phyloP scores from a whole-genome alignment of 2,797 vertebrate genomes.

The Decapterus maruadsi region DNA sequence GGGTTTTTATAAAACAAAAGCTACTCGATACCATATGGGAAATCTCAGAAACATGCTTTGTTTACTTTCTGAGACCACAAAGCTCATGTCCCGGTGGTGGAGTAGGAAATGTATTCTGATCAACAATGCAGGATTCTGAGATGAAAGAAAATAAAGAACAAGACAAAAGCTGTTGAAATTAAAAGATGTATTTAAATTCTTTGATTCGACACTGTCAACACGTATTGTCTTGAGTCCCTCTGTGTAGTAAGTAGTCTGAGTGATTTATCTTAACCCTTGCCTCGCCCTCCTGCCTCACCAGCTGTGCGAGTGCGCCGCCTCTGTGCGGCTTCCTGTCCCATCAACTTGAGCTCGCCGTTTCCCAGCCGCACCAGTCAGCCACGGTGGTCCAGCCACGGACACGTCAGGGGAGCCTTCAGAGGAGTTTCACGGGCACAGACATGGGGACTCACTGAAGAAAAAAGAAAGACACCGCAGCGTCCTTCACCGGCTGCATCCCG shows the following conservation, averaged over 20 bases:
- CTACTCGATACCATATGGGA: no score
- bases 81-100: no score
- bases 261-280: neutral
- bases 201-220: neutral
- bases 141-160: no score
- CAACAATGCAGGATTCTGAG: no score
- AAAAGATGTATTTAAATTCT: no score
- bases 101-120: no score
- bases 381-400: slow-evolving; percentile 73
- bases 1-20: no score
- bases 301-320: slow-evolving; percentile 49
- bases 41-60: no score
- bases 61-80: no score
- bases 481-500: slow-evolving; percentile 37
- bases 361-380: slow-evolving; percentile 54
- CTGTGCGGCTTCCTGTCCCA: slow-evolving; percentile 60
- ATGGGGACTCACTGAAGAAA: slow-evolving; percentile 67
- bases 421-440: slow-evolving; percentile 40
- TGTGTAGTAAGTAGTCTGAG: no score
- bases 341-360: slow-evolving; percentile 26
- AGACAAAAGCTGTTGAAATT: no score
- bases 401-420: slow-evolving; percentile 68
- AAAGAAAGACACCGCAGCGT: neutral
- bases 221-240: neutral
- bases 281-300: neutral